Percentiles rank a stretch among this genome's conserved stretches.
These are phyloP conservation scores for Nanorana parkeri DNA, from an alignment of 2,113 vertebrate genomes.

Conservation along the genomic window DNA sequence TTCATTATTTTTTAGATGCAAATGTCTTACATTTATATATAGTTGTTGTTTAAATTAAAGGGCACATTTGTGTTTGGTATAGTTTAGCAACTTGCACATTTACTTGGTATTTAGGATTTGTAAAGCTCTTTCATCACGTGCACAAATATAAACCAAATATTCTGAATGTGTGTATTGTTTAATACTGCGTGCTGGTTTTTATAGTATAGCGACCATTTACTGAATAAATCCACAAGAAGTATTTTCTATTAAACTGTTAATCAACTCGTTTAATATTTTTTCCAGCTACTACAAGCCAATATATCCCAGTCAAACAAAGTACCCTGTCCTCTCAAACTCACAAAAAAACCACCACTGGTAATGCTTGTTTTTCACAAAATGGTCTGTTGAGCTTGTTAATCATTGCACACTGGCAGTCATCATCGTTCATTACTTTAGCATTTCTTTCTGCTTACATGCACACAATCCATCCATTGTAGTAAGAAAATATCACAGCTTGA, in stretches of 20 bases:
- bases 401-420: neutral
- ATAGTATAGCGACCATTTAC: neutral
- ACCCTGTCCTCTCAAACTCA: neutral
- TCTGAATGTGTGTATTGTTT: no score
- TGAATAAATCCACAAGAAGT: neutral
- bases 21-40: no score
- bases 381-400: neutral
- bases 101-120: no score
- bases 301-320: conserved; percentile 16
- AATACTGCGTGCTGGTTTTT: no score
- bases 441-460: conserved; percentile 8
- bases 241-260: conserved; percentile 6
- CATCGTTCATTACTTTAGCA: neutral
- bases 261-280: conserved; percentile 15
- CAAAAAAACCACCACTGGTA: conserved; percentile 29
- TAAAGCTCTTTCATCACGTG: no score
- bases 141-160: no score
- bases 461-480: neutral
- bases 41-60: no score
- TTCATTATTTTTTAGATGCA: no score
- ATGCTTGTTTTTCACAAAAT: conserved; percentile 12
- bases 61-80: no score
- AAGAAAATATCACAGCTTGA: conserved; percentile 7
- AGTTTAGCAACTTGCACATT: no score
- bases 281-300: conserved; percentile 25